Evolutionary conservation across 1,140 invertebrate species (phyloP).

Genomic region (Theocolax elegans): DNA sequence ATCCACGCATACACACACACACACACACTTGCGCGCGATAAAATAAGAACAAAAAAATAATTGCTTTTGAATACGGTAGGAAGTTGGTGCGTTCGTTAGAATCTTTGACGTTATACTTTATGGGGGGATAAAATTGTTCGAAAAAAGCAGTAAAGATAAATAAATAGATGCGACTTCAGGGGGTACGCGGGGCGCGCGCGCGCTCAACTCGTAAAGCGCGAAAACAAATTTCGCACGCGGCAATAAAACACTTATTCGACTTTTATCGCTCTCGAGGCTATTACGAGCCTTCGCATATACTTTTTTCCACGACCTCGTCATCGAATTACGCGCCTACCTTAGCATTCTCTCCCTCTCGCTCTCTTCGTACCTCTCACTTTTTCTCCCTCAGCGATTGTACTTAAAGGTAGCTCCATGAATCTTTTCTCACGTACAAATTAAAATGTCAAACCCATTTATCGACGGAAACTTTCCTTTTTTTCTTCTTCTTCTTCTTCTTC

Average conservation of each 20-base stretch:
- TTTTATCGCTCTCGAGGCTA: conserved; percentile 17
- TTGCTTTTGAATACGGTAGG: background rate
- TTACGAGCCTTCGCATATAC: conserved; percentile 15
- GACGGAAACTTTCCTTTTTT: too few relatives aligned
- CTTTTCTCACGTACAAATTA: conserved; percentile 6
- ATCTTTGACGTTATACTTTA: conserved; percentile 15
- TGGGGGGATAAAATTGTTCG: background rate
- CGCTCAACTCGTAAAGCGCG: conserved; percentile 18
- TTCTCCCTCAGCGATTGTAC: too few relatives aligned
- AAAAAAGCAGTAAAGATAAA: conserved; percentile 18
- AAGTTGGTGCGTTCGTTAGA: background rate
- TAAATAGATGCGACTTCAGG: conserved; percentile 12
- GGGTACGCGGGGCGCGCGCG: background rate
- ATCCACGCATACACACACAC: too few relatives aligned
- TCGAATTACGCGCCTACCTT: too few relatives aligned
- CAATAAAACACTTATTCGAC: conserved; percentile 40
- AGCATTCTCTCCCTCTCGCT: too few relatives aligned
- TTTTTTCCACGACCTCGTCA: background rate
- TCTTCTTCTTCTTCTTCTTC: too few relatives aligned
- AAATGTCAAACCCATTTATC: conserved; percentile 6
- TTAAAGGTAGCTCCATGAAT: background rate
- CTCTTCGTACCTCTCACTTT: too few relatives aligned
- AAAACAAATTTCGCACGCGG: conserved; percentile 25
- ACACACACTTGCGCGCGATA: background rate
- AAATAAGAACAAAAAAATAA: background rate